phyloP scores from a whole-genome alignment of 2,888 invertebrate genomes.

The Drosophila neutralis region DNA sequence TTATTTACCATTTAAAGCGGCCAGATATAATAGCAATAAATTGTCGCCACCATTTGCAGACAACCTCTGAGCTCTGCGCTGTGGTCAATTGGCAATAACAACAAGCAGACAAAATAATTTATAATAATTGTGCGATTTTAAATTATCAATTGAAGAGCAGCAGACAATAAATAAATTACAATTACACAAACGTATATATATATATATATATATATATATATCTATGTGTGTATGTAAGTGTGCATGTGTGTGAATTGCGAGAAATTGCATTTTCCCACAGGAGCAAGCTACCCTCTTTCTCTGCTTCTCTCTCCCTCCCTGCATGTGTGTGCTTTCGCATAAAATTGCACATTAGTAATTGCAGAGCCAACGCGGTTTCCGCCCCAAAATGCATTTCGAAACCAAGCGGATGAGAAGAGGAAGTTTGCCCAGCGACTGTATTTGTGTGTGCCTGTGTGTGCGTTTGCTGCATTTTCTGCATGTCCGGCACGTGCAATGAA shows the following conservation, averaged over 20 bases:
- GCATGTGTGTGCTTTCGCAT: slow-evolving; percentile 22
- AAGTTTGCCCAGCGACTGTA: slow-evolving; percentile 48
- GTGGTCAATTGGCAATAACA: slow-evolving; percentile 41
- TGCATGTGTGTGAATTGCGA: slow-evolving; percentile 49
- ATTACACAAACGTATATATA: slow-evolving; percentile 11
- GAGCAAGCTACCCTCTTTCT: slow-evolving; percentile 20
- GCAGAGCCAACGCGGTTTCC: slow-evolving; percentile 53
- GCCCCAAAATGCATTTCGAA: slow-evolving; percentile 43
- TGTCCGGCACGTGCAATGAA: slow-evolving; percentile 61
- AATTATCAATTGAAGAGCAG: slow-evolving; percentile 74
- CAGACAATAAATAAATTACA: slow-evolving; percentile 69
- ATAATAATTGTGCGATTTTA: slow-evolving; percentile 73
- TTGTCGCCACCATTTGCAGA: slow-evolving; percentile 40
- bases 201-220: too few relatives aligned
- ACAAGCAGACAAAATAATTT: slow-evolving; percentile 65
- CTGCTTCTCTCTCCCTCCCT: not conserved
- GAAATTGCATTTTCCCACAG: slow-evolving; percentile 73
- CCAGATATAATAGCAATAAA: slow-evolving; percentile 51
- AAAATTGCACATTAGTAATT: slow-evolving; percentile 62
- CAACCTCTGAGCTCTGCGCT: not conserved
- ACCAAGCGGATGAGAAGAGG: slow-evolving; percentile 13
- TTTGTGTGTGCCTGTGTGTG: slow-evolving; percentile 31
- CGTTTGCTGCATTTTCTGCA: slow-evolving; percentile 60
- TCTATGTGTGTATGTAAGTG: not conserved
- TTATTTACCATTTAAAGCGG: slow-evolving; percentile 35